phyloP scores from a whole-genome alignment of 2,797 vertebrate genomes.

The Gymnothorax reevesii region DNA sequence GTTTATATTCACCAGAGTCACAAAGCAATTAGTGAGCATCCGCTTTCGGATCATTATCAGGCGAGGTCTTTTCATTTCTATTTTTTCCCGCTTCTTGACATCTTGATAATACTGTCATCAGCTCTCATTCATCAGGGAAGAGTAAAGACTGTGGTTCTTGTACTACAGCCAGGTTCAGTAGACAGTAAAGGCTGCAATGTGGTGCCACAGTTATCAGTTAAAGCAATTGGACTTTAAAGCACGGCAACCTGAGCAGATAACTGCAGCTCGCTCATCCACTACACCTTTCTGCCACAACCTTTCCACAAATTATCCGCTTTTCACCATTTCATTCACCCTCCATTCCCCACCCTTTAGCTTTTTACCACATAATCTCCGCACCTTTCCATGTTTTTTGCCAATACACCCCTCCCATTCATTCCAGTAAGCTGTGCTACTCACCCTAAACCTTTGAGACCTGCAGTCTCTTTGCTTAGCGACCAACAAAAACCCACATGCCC shows the following conservation, averaged over 20 bases:
- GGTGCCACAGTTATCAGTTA: background rate
- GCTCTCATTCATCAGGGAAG: background rate
- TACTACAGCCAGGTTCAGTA: too few species aligned
- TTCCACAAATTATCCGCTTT: too few species aligned
- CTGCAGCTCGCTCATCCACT: background rate
- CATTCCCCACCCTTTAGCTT: background rate
- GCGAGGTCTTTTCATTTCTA: background rate
- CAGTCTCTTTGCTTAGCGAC: too few species aligned
- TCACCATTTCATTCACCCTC: too few species aligned
- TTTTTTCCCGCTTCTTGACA: background rate
- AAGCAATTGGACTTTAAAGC: background rate
- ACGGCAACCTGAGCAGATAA: background rate
- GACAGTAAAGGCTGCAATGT: too few species aligned
- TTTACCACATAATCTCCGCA: background rate
- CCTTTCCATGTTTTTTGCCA: background rate
- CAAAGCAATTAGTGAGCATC: background rate
- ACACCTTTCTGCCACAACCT: background rate
- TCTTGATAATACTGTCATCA: conserved; percentile 15
- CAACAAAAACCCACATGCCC: too few species aligned
- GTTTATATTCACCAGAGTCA: background rate
- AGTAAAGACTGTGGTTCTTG: background rate
- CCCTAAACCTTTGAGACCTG: background rate
- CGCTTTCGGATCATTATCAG: background rate
- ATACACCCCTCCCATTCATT: background rate
- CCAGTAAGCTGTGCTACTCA: too few species aligned